These are phyloP conservation scores for Caenorhabditis imperialis DNA, from an alignment of 2,888 invertebrate species.

Conservation along the genomic window DNA sequence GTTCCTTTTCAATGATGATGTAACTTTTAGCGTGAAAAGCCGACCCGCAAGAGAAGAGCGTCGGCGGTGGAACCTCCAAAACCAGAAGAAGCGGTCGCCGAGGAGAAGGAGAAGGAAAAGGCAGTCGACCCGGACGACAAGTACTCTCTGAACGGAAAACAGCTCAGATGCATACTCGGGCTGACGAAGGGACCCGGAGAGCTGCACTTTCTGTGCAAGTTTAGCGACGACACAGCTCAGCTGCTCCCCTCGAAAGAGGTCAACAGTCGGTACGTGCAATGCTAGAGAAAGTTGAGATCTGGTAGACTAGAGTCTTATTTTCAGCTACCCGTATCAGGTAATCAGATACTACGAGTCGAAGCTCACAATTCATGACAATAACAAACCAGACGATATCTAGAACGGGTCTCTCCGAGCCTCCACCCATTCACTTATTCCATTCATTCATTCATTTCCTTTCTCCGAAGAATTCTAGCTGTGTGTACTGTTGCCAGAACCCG, in stretches of 20 bases:
- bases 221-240: conserved; percentile 43
- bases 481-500: background rate
- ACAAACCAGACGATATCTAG: conserved; percentile 13
- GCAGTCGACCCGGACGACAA: conserved; percentile 6
- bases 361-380: conserved; percentile 10
- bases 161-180: conserved; percentile 39
- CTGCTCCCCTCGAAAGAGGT: conserved; percentile 50
- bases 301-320: too few relatives aligned
- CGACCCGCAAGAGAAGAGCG: background rate
- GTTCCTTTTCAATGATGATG: background rate
- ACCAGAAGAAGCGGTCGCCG: too few relatives aligned
- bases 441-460: background rate
- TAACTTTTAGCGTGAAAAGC: conserved; percentile 10
- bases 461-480: background rate
- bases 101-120: background rate
- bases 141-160: conserved; percentile 21
- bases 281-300: too few relatives aligned
- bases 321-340: conserved; percentile 51
- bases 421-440: background rate
- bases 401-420: conserved; percentile 4
- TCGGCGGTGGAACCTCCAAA: background rate
- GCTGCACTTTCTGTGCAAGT: conserved; percentile 51
- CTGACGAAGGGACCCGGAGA: conserved; percentile 46
- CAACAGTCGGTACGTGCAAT: conserved; percentile 48
- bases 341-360: conserved; percentile 53